Percentiles rank a stretch among this genome's conserved stretches.
Evolutionary conservation across 2,113 vertebrate species (phyloP).

Genomic region (Arenaria interpres): DNA sequence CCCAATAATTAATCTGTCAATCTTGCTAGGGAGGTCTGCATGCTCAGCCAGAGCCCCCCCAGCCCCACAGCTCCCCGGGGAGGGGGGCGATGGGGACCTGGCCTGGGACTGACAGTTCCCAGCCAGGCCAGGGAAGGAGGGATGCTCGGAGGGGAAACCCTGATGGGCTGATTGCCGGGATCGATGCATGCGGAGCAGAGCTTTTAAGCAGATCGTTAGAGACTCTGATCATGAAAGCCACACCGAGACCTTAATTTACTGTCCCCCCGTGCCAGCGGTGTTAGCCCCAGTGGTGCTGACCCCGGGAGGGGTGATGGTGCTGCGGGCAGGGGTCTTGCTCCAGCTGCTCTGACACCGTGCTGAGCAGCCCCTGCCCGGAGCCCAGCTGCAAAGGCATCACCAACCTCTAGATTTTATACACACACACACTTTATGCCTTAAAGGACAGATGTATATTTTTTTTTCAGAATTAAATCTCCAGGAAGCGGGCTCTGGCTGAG

Average conservation of each 20-base stretch:
- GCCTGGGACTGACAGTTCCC: accelerated
- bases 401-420: neutral
- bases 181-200: accelerated
- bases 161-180: neutral
- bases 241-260: neutral
- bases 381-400: neutral
- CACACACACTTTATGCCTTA: accelerated
- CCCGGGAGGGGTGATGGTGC: too few species aligned
- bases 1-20: neutral
- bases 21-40: neutral
- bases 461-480: neutral
- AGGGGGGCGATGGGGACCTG: neutral
- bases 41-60: neutral
- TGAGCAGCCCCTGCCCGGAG: neutral
- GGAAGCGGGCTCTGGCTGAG: neutral
- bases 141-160: neutral
- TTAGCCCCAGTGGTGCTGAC: accelerated
- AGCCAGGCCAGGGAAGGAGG: neutral
- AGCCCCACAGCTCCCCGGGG: accelerated
- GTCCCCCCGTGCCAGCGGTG: accelerated
- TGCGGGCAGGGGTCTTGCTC: neutral
- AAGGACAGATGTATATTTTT: neutral
- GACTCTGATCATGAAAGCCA: neutral
- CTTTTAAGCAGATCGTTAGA: neutral
- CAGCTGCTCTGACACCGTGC: accelerated